Evolutionary conservation across 2,113 vertebrate species (phyloP).

Genomic region (Paramisgurnus dabryanus): DNA sequence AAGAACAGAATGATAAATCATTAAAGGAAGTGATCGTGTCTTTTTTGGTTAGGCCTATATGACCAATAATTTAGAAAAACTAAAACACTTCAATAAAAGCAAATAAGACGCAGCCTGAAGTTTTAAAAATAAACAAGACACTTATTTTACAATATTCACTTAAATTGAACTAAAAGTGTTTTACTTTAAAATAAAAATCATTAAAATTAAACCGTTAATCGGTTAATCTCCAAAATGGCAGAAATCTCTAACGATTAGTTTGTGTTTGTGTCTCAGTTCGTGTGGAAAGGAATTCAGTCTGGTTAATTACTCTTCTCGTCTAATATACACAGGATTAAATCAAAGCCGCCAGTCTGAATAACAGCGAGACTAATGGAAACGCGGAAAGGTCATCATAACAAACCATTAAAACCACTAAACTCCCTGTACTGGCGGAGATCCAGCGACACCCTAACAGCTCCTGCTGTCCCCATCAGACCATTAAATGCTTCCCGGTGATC

Average conservation of each 20-base stretch:
- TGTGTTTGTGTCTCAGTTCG: conserved; percentile 78
- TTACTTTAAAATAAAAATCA: too few relatives aligned
- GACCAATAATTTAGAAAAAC: too few relatives aligned
- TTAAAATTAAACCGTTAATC: too few relatives aligned
- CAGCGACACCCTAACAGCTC: conserved; percentile 75
- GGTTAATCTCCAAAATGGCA: too few relatives aligned
- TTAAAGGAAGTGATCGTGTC: too few relatives aligned
- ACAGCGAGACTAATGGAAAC: conserved; percentile 90
- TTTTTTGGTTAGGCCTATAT: too few relatives aligned
- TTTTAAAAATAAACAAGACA: too few relatives aligned
- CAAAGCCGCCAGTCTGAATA: conserved; percentile 63
- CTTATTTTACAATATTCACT: too few relatives aligned
- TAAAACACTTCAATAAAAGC: too few relatives aligned
- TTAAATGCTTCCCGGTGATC: conserved; percentile 78
- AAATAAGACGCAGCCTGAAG: too few relatives aligned
- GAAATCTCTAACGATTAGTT: background rate
- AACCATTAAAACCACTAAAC: conserved; percentile 86
- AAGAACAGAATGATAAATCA: too few relatives aligned
- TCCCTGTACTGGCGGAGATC: conserved; percentile 75
- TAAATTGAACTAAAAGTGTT: too few relatives aligned
- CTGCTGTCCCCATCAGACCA: conserved; percentile 69
- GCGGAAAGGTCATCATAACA: conserved; percentile 94
- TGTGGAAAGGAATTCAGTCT: conserved; percentile 76
- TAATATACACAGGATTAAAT: conserved; percentile 87
- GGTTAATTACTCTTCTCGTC: conserved; percentile 76